A percentile compares a stretch with the other conserved stretches of the same genome.
These are phyloP conservation scores for Megaustenia siamemsis DNA, from an alignment of 2,888 invertebrate genomes.

Conservation along the genomic window DNA sequence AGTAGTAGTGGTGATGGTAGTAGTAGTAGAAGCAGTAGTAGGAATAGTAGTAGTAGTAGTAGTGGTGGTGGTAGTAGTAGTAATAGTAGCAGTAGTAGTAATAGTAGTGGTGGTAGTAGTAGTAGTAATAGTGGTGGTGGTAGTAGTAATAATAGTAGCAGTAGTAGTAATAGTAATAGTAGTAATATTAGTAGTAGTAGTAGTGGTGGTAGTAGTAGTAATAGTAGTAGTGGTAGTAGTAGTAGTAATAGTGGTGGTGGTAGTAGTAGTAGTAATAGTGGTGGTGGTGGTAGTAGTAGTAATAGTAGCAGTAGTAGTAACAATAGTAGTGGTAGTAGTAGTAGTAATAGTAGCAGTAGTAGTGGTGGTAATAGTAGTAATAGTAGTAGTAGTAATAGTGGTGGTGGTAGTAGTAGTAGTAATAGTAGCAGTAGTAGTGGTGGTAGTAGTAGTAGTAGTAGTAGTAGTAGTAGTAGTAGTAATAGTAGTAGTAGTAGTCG, in stretches of 20 bases:
- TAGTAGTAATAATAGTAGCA: neutral
- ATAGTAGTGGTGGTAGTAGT: neutral
- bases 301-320: conserved; percentile 6
- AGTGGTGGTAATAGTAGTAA: conserved; percentile 3
- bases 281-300: conserved; percentile 9
- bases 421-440: conserved; percentile 6
- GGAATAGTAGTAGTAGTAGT: neutral
- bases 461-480: conserved; percentile 3
- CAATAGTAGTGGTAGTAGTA: neutral
- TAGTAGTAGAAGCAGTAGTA: too few species aligned
- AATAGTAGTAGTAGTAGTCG: neutral
- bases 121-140: neutral
- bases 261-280: conserved; percentile 22
- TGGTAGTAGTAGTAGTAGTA: conserved; percentile 6
- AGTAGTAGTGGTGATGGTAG: neutral
- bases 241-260: neutral
- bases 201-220: neutral
- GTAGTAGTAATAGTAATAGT: neutral
- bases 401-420: conserved; percentile 21
- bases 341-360: conserved; percentile 25
- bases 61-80: neutral
- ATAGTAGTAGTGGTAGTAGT: neutral
- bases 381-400: neutral
- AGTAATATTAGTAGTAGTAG: conserved; percentile 4
- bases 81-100: neutral